Conservation (phyloP, 1,140 invertebrate species). For the honey bee (Apis mellifera) region Amel_HAv3.1 CM009940.2:11777501-11778000, state of each 20-base stretch:
- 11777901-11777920: background rate
- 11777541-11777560: conserved; percentile 18
- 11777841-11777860: conserved; percentile 25
- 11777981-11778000: background rate
- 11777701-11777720: background rate
- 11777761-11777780: background rate
- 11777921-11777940: conserved; percentile 3
- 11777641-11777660: background rate
- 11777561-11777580: background rate
- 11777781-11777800: background rate
- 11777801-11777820: background rate
- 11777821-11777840: background rate
- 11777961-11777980: background rate
- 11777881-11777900: conserved; percentile 11
- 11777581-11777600: background rate
- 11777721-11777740: background rate
- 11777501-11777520: conserved; percentile 38
- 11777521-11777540: conserved; percentile 20
- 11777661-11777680: background rate
- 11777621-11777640: background rate
- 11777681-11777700: background rate
- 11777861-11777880: conserved; percentile 9
- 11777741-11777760: background rate
- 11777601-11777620: background rate
- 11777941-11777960: background rate